Evolutionary conservation across 2,797 vertebrate genomes (phyloP).

Genomic region (Neosalanx taihuensis): DNA sequence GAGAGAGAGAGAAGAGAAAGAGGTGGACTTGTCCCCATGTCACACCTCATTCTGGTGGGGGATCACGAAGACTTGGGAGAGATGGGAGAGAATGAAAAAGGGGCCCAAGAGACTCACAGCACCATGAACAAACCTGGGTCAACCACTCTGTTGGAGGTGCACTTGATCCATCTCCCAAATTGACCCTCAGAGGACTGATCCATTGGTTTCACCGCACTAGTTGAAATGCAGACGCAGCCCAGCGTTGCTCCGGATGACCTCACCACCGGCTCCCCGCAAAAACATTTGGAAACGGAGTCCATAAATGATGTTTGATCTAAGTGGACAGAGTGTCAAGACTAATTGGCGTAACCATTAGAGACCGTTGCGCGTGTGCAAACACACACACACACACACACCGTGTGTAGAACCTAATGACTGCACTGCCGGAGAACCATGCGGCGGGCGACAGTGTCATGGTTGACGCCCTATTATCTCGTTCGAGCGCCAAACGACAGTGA

Average conservation of each 20-base stretch:
- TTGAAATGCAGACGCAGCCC: too few species aligned
- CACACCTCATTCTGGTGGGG: background rate
- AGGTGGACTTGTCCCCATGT: conserved; percentile 13
- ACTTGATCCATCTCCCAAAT: too few species aligned
- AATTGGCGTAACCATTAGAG: conserved; percentile 14
- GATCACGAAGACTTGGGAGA: background rate
- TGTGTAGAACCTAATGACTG: conserved; percentile 18
- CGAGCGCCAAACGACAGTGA: conserved; percentile 66
- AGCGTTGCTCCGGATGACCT: background rate
- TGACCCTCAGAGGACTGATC: too few species aligned
- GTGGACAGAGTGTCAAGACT: conserved; percentile 24
- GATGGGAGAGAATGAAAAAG: background rate
- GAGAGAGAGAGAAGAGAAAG: conserved; percentile 13
- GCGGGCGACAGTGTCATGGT: conserved; percentile 54
- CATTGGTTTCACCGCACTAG: too few species aligned
- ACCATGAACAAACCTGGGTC: too few species aligned
- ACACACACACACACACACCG: background rate
- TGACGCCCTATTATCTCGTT: conserved; percentile 61
- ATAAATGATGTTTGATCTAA: conserved; percentile 24
- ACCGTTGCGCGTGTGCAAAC: conserved; percentile 24
- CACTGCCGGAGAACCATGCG: conserved; percentile 10
- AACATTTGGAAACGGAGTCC: too few species aligned
- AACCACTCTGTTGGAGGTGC: too few species aligned
- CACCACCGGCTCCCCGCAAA: background rate
- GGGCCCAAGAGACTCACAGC: too few species aligned